Evolutionary conservation across 2,888 invertebrate species (phyloP).

Genomic region (Eupithecia vulgata): DNA sequence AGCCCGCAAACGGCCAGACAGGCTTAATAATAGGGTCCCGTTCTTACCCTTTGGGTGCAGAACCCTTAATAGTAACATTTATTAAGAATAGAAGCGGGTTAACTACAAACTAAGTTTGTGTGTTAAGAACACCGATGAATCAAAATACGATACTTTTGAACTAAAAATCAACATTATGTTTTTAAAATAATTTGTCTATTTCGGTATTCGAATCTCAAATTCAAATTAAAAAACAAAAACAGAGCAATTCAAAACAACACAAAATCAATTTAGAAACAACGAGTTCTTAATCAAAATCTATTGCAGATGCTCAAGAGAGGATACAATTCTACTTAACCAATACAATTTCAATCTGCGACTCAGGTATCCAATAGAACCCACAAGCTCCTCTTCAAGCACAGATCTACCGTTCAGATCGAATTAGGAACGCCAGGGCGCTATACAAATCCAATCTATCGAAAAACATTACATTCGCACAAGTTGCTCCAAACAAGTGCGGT

Average conservation of each 20-base stretch:
- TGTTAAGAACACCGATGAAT: no score
- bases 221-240: neutral
- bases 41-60: no score
- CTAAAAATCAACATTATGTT: no score
- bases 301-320: neutral
- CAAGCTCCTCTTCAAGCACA: slow-evolving; percentile 3
- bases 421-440: slow-evolving; percentile 53
- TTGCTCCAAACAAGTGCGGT: slow-evolving; percentile 46
- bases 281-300: neutral
- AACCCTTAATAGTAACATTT: no score
- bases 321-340: neutral
- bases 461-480: slow-evolving; percentile 55
- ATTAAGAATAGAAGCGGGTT: no score
- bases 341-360: neutral
- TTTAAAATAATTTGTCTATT: no score
- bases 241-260: neutral
- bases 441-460: slow-evolving; percentile 58
- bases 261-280: neutral
- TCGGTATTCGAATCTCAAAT: no score
- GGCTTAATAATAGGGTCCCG: no score
- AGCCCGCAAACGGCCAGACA: no score
- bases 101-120: no score
- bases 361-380: slow-evolving; percentile 8
- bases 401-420: slow-evolving; percentile 36
- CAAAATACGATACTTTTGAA: no score